Evolutionary conservation across 1,140 invertebrate genomes (phyloP).

Genomic region (Orius laevigatus): DNA sequence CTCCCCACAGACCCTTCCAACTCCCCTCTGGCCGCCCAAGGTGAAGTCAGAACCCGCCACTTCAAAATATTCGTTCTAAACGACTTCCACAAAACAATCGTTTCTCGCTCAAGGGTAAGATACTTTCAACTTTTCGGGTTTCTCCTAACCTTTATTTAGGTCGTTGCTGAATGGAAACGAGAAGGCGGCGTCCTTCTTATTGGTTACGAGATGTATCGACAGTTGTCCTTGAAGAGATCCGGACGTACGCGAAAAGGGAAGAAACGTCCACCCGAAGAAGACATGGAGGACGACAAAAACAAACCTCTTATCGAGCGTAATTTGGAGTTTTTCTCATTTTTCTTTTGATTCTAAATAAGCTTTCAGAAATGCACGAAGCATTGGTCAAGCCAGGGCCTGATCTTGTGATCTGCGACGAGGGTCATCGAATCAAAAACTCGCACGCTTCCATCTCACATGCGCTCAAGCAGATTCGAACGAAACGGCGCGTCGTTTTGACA

Average conservation of each 20-base stretch:
- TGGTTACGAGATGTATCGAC: conserved; percentile 91
- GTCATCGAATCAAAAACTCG: conserved; percentile 91
- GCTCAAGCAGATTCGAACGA: conserved; percentile 79
- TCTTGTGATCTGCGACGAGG: conserved; percentile 88
- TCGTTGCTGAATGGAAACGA: conserved; percentile 58
- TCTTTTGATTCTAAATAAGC: not conserved
- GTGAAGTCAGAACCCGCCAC: conserved; percentile 51
- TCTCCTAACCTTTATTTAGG: conserved; percentile 31
- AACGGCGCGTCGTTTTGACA: conserved; percentile 76
- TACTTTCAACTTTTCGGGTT: conserved; percentile 4
- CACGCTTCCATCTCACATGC: conserved; percentile 85
- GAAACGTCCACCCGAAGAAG: conserved; percentile 35
- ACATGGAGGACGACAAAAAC: conserved; percentile 53
- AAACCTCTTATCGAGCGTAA: conserved; percentile 67
- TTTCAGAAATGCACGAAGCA: conserved; percentile 64
- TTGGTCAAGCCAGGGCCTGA: conserved; percentile 86
- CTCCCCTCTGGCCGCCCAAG: conserved; percentile 33
- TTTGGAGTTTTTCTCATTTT: conserved; percentile 14
- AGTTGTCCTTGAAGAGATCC: conserved; percentile 65
- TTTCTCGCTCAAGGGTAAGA: conserved; percentile 51
- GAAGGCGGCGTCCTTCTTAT: conserved; percentile 87
- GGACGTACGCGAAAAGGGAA: conserved; percentile 39
- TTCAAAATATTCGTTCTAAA: conserved; percentile 84
- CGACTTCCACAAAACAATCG: conserved; percentile 83
- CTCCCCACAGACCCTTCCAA: conserved; percentile 39